phyloP scores from a whole-genome alignment of 2,888 invertebrate genomes.

The Coleophora deauratella region DNA sequence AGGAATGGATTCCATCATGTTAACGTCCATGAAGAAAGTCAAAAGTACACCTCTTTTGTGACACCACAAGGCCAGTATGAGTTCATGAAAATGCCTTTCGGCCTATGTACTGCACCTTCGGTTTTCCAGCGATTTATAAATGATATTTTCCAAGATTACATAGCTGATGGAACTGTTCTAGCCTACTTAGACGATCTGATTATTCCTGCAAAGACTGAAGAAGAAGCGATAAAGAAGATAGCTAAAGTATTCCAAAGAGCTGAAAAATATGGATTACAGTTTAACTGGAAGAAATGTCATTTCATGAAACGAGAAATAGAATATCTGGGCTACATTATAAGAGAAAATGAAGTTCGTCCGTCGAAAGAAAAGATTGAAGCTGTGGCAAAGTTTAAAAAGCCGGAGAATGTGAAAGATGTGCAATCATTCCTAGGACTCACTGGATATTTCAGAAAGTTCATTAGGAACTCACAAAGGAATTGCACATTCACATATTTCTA shows the following conservation, averaged over 20 bases:
- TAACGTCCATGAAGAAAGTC: conserved; percentile 18
- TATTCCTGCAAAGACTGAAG: conserved; percentile 15
- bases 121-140: conserved; percentile 9
- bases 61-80: conserved; percentile 27
- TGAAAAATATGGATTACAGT: conserved; percentile 20
- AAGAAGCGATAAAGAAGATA: conserved; percentile 15
- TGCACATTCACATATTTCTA: no score
- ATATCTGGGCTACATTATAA: conserved; percentile 21
- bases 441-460: no score
- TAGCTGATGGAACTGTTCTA: conserved; percentile 14
- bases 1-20: conserved; percentile 37
- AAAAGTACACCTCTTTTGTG: conserved; percentile 39
- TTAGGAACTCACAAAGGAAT: no score
- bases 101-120: conserved; percentile 30
- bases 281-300: conserved; percentile 36
- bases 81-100: conserved; percentile 22
- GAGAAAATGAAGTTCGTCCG: conserved; percentile 14
- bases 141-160: conserved; percentile 13
- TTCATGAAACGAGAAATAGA: conserved; percentile 19
- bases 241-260: conserved; percentile 16
- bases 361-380: conserved; percentile 15
- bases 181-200: no score
- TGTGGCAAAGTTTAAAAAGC: conserved; percentile 13
- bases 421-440: conserved; percentile 17
- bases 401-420: conserved; percentile 11